Evolutionary conservation across 2,888 invertebrate genomes (phyloP).

Genomic region (Hirtodrosophila histrioides): DNA sequence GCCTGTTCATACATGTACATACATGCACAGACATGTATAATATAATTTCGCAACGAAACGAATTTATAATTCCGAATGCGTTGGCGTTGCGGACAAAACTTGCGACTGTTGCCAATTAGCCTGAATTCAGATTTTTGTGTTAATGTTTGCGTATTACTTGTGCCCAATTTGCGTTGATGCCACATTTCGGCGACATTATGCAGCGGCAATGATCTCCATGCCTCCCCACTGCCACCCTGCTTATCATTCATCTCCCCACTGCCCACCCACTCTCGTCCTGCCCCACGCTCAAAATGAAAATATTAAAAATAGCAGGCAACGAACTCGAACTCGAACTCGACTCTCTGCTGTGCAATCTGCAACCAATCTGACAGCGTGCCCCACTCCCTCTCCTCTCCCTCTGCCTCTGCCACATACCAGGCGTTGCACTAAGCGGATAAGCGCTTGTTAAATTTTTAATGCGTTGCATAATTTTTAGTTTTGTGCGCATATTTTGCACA

Average conservation of each 20-base stretch:
- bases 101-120: conserved; percentile 68
- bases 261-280: background rate
- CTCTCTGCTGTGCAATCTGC: conserved; percentile 1
- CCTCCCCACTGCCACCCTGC: background rate
- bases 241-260: background rate
- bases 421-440: conserved; percentile 77
- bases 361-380: conserved; percentile 1
- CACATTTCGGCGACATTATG: conserved; percentile 35
- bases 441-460: conserved; percentile 79
- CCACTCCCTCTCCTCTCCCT: background rate
- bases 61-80: conserved; percentile 41
- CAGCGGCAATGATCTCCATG: conserved; percentile 12
- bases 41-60: conserved; percentile 7
- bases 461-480: conserved; percentile 77
- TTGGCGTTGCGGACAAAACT: conserved; percentile 14
- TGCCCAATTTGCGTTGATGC: conserved; percentile 68
- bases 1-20: background rate
- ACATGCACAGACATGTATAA: conserved; percentile 3
- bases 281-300: conserved; percentile 73
- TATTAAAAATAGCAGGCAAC: conserved; percentile 66
- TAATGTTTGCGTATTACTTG: conserved; percentile 72
- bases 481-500: conserved; percentile 64
- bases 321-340: conserved; percentile 21
- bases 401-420: conserved; percentile 35
- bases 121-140: conserved; percentile 48